These are phyloP conservation scores for Anarsia innoxiella DNA, from an alignment of 2,888 invertebrate genomes.

Conservation along the genomic window DNA sequence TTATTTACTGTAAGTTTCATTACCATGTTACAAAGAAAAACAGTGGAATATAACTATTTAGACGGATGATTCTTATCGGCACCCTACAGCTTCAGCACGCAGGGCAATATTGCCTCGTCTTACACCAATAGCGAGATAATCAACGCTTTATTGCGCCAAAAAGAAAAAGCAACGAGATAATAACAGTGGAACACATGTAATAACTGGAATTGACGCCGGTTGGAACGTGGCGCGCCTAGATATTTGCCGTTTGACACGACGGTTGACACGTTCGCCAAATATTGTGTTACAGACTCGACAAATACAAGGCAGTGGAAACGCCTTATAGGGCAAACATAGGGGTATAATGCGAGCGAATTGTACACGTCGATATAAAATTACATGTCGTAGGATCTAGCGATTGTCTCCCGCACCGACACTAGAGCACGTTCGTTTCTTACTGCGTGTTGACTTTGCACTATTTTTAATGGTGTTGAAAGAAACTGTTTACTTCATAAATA, in stretches of 20 bases:
- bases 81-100: conserved; percentile 47
- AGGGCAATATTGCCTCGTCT: conserved; percentile 42
- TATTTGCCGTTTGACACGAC: conserved; percentile 62
- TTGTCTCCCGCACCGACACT: conserved; percentile 45
- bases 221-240: conserved; percentile 64
- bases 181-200: conserved; percentile 59
- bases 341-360: conserved; percentile 47
- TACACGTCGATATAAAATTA: conserved; percentile 60
- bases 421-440: conserved; percentile 55
- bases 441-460: conserved; percentile 30
- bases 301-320: conserved; percentile 55
- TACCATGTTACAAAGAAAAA: no score
- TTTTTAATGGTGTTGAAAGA: conserved; percentile 1
- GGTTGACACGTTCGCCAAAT: conserved; percentile 72
- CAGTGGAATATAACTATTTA: no score
- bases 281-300: conserved; percentile 64
- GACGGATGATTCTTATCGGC: conserved; percentile 48
- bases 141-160: conserved; percentile 64
- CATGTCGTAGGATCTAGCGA: conserved; percentile 49
- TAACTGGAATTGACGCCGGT: conserved; percentile 53
- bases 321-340: conserved; percentile 52
- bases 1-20: no score
- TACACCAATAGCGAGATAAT: conserved; percentile 38
- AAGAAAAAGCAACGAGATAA: conserved; percentile 61
- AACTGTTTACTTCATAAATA: neutral